Conservation (phyloP, 2,113 vertebrate species). For the Neolamprologus tretocephalus region DNA sequence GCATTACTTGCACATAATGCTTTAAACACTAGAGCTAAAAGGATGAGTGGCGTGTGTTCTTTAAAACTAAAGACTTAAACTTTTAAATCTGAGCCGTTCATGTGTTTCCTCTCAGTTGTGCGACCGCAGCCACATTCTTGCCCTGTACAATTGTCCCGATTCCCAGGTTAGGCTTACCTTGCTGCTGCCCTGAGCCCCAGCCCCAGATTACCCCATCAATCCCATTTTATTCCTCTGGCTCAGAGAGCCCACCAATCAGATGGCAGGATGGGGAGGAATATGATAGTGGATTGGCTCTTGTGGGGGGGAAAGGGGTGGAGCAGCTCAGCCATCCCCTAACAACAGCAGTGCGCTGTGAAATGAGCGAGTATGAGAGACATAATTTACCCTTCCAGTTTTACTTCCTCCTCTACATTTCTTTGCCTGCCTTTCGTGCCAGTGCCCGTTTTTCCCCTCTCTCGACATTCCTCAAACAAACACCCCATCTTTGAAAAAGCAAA, state of each 20-base stretch:
- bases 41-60: not conserved
- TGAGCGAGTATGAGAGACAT: slow-evolving; percentile 25
- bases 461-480: not conserved
- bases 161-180: not conserved
- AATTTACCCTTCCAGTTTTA: slow-evolving; percentile 3
- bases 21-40: not conserved
- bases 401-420: not conserved
- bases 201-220: slow-evolving; percentile 61
- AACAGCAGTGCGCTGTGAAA: slow-evolving; percentile 65
- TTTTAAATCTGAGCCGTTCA: not conserved
- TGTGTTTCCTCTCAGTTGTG: not conserved
- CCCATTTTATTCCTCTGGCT: slow-evolving; percentile 59
- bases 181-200: not conserved
- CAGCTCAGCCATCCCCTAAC: slow-evolving; percentile 52
- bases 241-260: slow-evolving; percentile 59
- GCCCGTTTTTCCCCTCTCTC: not conserved
- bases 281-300: slow-evolving; percentile 54
- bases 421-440: not conserved
- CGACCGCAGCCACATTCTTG: not conserved
- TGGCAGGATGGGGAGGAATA: slow-evolving; percentile 22
- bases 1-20: not conserved
- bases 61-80: not conserved
- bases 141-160: not conserved
- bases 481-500: accelerated
- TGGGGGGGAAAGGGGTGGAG: slow-evolving; percentile 35